Evolutionary conservation across 2,113 vertebrate genomes (phyloP), one percentile per base, ranked within the genome.

Genomic region (Gymnarchus niloticus): DNA sequence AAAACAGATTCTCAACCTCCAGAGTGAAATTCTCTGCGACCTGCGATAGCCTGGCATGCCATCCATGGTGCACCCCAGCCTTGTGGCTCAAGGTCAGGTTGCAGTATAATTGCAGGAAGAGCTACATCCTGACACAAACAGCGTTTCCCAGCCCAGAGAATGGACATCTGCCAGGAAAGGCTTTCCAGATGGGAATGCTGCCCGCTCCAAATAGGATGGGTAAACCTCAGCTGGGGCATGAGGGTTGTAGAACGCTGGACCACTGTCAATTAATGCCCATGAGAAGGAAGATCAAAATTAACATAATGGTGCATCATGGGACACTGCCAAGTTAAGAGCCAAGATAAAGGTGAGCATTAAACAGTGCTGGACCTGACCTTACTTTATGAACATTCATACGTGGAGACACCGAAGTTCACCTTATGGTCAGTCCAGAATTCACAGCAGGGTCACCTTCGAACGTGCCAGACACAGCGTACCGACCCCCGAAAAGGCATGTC

Each of bases 71-170:
- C n/a, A n/a, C n/a, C n/a, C n/a, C n/a, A n/a, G n/a, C n/a, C n/a
- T n/a, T n/a, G n/a, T n/a, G n/a, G n/a, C n/a, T n/a, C n/a, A 25
- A 81, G 77, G 44, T 48, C 77, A 81, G 77, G n/a, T 81, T 23
- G 49, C 44, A 12, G 46, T 81, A 81, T 51, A 81, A 81, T 81
- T 21, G 46, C 3, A 81, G 48, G 44, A 81, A 81, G 77, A 81
- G 23, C 44, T 25, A 44, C 46, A 81, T 81, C 77, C 77, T 81
- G 46, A 81, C 9, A 81, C 25, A 14, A 33, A 73, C 2, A 41
- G 65, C 4, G 12, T 37, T 17, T 49, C 3, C 10, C 3, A 19
- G n/a, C 46, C 44, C 44, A n/a, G 65, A 41, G 14, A 17, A 49
- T n/a, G 77, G n/a, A 51, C 44, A 28, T 44, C n/a, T 7, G 48